These are phyloP conservation scores for Thalassarche chlororhynchos DNA, from an alignment of 2,113 vertebrate species.

Conservation along the genomic window DNA sequence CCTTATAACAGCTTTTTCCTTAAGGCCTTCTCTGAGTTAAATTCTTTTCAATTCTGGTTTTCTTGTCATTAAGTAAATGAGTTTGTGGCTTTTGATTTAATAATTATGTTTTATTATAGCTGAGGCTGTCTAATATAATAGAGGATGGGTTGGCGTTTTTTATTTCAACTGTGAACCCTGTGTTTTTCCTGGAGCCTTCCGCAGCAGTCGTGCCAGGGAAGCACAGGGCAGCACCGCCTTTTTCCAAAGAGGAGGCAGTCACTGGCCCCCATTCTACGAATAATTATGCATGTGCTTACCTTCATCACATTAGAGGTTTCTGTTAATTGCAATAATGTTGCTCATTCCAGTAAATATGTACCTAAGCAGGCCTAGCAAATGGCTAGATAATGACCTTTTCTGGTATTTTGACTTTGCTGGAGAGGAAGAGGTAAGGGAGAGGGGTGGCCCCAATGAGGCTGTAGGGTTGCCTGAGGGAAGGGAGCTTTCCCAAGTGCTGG, in stretches of 20 bases:
- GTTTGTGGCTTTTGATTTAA: not conserved
- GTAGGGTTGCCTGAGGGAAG: not conserved
- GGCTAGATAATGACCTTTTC: not conserved
- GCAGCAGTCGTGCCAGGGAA: not conserved
- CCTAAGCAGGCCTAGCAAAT: not conserved
- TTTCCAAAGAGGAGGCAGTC: not conserved
- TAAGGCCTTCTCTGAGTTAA: not conserved
- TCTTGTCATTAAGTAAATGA: not conserved
- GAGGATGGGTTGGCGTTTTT: not conserved
- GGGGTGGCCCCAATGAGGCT: not conserved
- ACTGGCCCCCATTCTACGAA: rapidly evolving
- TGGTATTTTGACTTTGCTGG: not conserved
- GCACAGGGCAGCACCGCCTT: rapidly evolving
- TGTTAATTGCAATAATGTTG: not conserved
- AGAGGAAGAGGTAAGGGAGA: not conserved
- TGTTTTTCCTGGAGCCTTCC: not conserved
- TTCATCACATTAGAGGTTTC: rapidly evolving
- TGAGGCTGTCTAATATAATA: not conserved
- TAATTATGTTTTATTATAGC: not conserved
- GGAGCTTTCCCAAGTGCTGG: not conserved
- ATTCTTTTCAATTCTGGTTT: not conserved
- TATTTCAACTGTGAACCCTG: rapidly evolving
- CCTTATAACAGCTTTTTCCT: not conserved
- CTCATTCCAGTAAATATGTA: not conserved
- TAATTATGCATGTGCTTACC: rapidly evolving